Evolutionary conservation across 2,888 invertebrate genomes (phyloP), one percentile per base, ranked within the genome.

Genomic region (Dynastes hyllus): DNA sequence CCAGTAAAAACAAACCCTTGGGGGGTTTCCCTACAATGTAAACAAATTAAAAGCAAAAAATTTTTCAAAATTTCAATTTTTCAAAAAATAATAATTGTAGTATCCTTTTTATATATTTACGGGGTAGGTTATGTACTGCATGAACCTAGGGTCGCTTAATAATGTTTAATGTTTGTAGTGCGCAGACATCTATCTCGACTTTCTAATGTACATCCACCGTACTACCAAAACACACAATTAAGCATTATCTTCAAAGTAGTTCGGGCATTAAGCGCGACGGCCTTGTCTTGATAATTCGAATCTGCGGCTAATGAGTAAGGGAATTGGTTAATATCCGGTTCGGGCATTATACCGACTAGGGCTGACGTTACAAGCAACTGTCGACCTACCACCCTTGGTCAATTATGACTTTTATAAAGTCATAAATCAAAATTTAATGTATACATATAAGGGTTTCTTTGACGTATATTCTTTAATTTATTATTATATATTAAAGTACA

Each of bases 241-340:
- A 61, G 61, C 61, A 75, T 75, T 75, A 75, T 75, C 73, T 75
- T 73, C 45, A 61, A 75, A 75, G 45, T 75, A 61, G 61, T 45
- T 75, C 55, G 61, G 27, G 58, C 73, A 61, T 75, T 75, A 75
- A 75, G 61, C 73, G 22, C 61, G 45, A 45, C 45, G 45, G 73
- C 45, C 37, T 40, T 75, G 73, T 75, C 73, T 75, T 75, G 73
- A 75, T 75, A 75, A 61, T 75, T 63, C 61, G 73, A 45, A 75
- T 61, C 73, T 75, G 73, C 29, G 79, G 81, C 81, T 83, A 84
- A 84, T 82, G 83, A 83, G 83, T 80, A 83, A 84, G 84, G 85
- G 85, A 85, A 86, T 86, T 84, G 85, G 85, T 86, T 86, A 86
- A 86, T 86, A 86, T 86, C 86, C 86, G 86, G 85, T 81, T 82